Conservation (phyloP, 2,797 vertebrate species). For the Crocodylus rhombifer region DNA sequence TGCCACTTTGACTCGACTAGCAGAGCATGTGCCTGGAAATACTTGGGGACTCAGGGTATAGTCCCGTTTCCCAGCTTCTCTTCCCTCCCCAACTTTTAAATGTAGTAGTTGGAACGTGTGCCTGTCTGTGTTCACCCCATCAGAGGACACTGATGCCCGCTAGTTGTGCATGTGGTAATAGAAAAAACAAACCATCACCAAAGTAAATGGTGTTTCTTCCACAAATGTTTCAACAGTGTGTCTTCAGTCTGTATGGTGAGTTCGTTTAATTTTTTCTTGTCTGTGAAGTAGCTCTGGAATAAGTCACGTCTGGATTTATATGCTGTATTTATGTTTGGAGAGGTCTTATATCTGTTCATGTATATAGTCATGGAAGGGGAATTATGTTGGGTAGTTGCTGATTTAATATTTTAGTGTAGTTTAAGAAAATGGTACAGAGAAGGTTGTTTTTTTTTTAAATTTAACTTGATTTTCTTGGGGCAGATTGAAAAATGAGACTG, state of each 20-base stretch:
- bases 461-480: conserved; percentile 18
- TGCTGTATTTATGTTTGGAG: conserved; percentile 70
- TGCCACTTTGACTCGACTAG: fast-evolving
- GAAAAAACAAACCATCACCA: fast-evolving
- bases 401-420: background rate
- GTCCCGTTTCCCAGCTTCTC: background rate
- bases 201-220: fast-evolving
- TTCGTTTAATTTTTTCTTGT: conserved; percentile 61
- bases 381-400: background rate
- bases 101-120: fast-evolving
- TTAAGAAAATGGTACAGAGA: background rate
- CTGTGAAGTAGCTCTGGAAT: conserved; percentile 41
- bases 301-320: conserved; percentile 32
- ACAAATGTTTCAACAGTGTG: background rate
- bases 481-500: conserved; percentile 33
- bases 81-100: background rate
- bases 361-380: conserved; percentile 36
- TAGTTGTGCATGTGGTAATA: fast-evolving
- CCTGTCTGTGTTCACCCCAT: background rate
- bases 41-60: conserved; percentile 42
- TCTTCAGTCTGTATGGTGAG: conserved; percentile 26
- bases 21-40: conserved; percentile 60
- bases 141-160: background rate
- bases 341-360: conserved; percentile 37
- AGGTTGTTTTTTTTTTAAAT: background rate